Conservation (phyloP, 2,113 vertebrate species). For the Rhinopomastus cyanomelas region DNA sequence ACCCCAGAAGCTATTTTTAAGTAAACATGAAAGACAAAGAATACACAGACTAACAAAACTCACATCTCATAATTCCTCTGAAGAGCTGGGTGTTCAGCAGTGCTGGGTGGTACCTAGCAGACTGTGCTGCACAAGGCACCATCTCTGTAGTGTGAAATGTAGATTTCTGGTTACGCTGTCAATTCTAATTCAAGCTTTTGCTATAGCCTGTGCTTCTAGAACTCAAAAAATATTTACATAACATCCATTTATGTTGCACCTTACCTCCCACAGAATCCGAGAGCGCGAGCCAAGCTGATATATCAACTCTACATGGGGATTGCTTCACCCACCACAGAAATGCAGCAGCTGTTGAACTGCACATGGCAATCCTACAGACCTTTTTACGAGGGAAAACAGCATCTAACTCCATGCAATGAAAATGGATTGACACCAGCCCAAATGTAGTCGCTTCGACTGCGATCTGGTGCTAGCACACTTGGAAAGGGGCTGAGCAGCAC, state of each 20-base stretch:
- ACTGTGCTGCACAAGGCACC: neutral
- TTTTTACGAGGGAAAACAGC: neutral
- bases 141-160: neutral
- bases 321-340: neutral
- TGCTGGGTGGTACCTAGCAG: neutral
- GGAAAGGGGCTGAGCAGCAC: neutral
- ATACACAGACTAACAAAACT: neutral
- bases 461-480: neutral
- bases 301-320: neutral
- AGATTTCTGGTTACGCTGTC: neutral
- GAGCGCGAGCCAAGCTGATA: neutral
- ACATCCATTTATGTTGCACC: neutral
- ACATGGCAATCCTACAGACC: neutral
- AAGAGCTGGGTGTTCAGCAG: neutral
- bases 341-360: neutral
- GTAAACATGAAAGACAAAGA: neutral
- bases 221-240: conserved; percentile 22
- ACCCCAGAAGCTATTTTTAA: neutral
- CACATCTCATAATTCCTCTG: neutral
- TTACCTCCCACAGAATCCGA: neutral
- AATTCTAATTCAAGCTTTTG: neutral
- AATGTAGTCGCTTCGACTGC: neutral
- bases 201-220: neutral
- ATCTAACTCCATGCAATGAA: neutral
- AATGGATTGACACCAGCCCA: neutral